Evolutionary conservation across 2,797 vertebrate species (phyloP).

Genomic region (Hozukius guyotensis): DNA sequence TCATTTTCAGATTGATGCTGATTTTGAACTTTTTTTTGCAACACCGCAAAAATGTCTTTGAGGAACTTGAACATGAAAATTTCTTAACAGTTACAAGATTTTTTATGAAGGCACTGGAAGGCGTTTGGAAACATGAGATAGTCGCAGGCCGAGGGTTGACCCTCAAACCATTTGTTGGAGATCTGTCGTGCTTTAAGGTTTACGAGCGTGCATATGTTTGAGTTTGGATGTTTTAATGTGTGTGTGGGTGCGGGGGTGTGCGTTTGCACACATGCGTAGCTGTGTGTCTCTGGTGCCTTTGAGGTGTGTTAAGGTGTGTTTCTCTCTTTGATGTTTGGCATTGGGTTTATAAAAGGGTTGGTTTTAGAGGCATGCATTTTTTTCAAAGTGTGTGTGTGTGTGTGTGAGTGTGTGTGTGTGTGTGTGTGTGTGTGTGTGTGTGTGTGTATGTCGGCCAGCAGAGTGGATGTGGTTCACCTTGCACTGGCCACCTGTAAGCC

Average conservation of each 20-base stretch:
- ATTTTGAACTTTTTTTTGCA: conserved; percentile 23
- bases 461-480: conserved; percentile 81
- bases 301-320: conserved; percentile 79
- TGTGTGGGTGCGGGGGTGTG: conserved; percentile 29
- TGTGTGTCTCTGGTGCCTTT: conserved; percentile 69
- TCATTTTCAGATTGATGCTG: conserved; percentile 18
- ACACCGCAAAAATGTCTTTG: background rate
- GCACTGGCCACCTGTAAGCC: conserved; percentile 85
- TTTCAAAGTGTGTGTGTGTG: conserved; percentile 8
- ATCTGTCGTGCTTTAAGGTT: conserved; percentile 63
- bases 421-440: conserved; percentile 8
- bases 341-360: conserved; percentile 70
- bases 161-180: conserved; percentile 64
- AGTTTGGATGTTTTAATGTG: conserved; percentile 59
- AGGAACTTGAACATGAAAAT: conserved; percentile 20
- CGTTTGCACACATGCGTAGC: conserved; percentile 32
- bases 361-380: conserved; percentile 65
- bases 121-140: conserved; percentile 61
- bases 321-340: conserved; percentile 76
- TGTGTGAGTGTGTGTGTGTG: background rate
- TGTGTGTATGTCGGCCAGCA: conserved; percentile 45
- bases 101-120: conserved; percentile 39
- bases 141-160: conserved; percentile 50
- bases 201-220: conserved; percentile 66
- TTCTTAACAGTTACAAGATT: conserved; percentile 27